Conservation (phyloP, 2,888 invertebrate species). For the Drosophila borealis region DNA sequence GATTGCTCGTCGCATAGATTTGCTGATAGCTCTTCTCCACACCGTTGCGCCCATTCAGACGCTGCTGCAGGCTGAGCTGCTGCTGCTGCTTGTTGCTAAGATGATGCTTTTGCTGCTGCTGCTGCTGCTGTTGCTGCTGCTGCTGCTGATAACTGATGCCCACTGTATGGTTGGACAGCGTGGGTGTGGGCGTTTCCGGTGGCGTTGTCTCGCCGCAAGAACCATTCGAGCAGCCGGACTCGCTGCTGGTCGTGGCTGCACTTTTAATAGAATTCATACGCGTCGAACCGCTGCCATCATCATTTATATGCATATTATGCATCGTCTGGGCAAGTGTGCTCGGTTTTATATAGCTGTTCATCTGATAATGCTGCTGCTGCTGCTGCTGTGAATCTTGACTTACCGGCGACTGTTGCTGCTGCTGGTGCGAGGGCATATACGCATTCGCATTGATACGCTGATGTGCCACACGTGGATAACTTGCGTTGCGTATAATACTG, state of each 20-base stretch:
- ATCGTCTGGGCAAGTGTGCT: constrained; percentile 65
- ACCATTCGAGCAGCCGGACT: constrained; percentile 84
- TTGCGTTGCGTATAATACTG: constrained; percentile 82
- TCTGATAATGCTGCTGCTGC: constrained; percentile 78
- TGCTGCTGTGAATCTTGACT: constrained; percentile 66
- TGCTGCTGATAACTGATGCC: constrained; percentile 53
- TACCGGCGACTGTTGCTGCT: constrained; percentile 42
- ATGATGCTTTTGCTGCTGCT: constrained; percentile 75
- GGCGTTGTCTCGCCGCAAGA: constrained; percentile 84
- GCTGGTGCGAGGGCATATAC: constrained; percentile 72
- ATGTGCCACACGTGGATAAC: constrained; percentile 81
- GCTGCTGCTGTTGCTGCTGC: constrained; percentile 45
- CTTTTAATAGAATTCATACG: constrained; percentile 81
- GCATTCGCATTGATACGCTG: constrained; percentile 82
- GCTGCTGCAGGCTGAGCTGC: constrained; percentile 79
- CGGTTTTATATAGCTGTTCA: constrained; percentile 74
- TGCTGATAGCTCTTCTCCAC: constrained; percentile 70
- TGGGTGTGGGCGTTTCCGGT: constrained; percentile 83
- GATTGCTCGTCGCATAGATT: constrained; percentile 70
- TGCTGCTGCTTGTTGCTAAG: constrained; percentile 82
- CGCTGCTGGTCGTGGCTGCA: constrained; percentile 80
- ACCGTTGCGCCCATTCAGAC: constrained; percentile 83
- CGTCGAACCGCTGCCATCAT: constrained; percentile 60
- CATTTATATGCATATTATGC: constrained; percentile 81
- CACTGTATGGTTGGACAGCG: constrained; percentile 62